Base-by-base conservation (phyloP, 1,140 invertebrate species). In the Pissodes strobi region DNA sequence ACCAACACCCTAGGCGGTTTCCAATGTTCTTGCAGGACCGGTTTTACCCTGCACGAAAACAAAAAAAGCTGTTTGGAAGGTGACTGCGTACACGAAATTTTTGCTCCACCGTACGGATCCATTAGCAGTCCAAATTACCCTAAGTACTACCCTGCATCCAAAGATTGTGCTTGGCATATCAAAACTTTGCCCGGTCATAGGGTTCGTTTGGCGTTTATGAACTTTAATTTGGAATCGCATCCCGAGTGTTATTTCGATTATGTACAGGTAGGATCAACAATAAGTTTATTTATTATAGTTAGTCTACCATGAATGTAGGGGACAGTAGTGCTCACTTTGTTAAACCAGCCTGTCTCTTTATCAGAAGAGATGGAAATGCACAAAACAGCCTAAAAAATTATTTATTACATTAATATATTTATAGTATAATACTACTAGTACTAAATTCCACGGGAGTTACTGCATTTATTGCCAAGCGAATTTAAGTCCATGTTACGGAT, bases 101-200 rank as follows among this genome's bases (percentile, higher is more conserved):
- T 86, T 0, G 83, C 85, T 13, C 55, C 55, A 5, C 53, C 25
- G 1, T 23, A 48, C 25, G 93, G 95, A 0, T 88, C 87, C 22
- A 91, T 98, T 43, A 88, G 86, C 27, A 87, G 85, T 74, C 96
- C 97, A 1, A 97, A 98, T 79, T 98, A 93, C 79, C 97, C 97
- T 0, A 91, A 97, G 62, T 86, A 86, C 66, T 99, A 99, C 82
- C 95, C 96, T 0, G 87, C 89, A 10, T 84, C 88, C 45, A 97
- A 97, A 92, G 94, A 98, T 72, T 99, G 97, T 75, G 90, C 97
- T 4, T 99, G 97, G 97, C 91, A 95, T 69, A 95, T 98, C 76
- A 90, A 87, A 0, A 97, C 95, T 0, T 97, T 93, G 0, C 93
- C 94, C 0, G 97, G 97, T 0, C 97, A 99, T 79, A 83, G 96